These are phyloP conservation scores for Aelia acuminata DNA, from an alignment of 2,888 invertebrate genomes.

Conservation along the genomic window DNA sequence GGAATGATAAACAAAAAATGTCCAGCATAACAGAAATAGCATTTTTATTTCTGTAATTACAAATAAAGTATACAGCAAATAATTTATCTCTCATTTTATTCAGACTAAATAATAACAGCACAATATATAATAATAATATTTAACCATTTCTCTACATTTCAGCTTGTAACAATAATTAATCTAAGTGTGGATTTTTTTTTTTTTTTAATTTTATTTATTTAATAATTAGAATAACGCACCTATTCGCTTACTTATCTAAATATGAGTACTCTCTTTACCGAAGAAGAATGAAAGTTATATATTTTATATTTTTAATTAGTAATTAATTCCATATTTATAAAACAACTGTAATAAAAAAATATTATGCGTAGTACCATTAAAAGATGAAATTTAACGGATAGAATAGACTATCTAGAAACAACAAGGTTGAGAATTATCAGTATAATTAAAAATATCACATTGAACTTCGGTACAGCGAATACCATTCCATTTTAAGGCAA, in stretches of 20 bases:
- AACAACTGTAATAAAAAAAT: slow-evolving; percentile 41
- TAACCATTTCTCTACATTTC: slow-evolving; percentile 64
- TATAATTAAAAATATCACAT: slow-evolving; percentile 56
- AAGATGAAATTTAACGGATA: slow-evolving; percentile 24
- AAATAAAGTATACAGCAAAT: slow-evolving; percentile 62
- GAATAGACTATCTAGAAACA: slow-evolving; percentile 37
- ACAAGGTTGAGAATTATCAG: not conserved
- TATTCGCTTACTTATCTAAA: slow-evolving; percentile 63
- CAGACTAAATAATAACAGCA: slow-evolving; percentile 65
- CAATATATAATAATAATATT: slow-evolving; percentile 65
- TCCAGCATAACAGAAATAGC: slow-evolving; percentile 63
- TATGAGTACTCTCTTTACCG: slow-evolving; percentile 62
- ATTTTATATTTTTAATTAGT: not conserved
- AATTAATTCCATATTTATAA: slow-evolving; percentile 41
- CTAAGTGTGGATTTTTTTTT: slow-evolving; percentile 63
- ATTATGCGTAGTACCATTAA: slow-evolving; percentile 8
- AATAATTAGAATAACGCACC: slow-evolving; percentile 65
- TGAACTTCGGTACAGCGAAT: slow-evolving; percentile 62
- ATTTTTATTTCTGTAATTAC: slow-evolving; percentile 65
- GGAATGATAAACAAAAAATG: not conserved
- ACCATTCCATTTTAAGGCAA: slow-evolving; percentile 64
- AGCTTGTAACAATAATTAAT: slow-evolving; percentile 65
- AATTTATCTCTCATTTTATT: slow-evolving; percentile 62
- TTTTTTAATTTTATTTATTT: slow-evolving; percentile 3
- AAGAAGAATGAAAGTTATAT: slow-evolving; percentile 55